Evolutionary conservation across 2,797 vertebrate species (phyloP), one percentile per base, ranked within the genome.

Genomic region (Orientallactaga sibirica): DNA sequence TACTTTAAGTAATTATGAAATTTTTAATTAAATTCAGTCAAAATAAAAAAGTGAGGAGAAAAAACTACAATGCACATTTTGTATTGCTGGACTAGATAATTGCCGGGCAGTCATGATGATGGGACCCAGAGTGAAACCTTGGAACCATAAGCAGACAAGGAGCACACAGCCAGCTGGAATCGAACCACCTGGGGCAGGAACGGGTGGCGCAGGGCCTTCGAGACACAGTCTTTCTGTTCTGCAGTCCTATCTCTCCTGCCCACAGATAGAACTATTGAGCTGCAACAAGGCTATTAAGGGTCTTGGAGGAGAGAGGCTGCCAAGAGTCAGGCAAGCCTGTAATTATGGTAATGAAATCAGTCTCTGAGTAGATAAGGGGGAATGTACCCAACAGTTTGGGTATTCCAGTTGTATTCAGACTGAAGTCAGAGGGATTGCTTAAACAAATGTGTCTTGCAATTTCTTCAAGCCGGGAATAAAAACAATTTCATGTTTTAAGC

Each of bases 401-500:
- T 97, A 89, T 96, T 96, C 79, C 74, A 14, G 88, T 95, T 96
- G 95, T 94, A 83, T 95, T 94, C 94, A 97, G 96, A 90, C 94
- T 78, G 95, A 95, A 96, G 95, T 96, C 96, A 93, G 96, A 97
- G 88, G 1, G 29, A 96, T 96, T 97, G 97, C 95, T 97, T 96
- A 96, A 97, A 97, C 96, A 97, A 95, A 97, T 73, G 74, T 96
- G 96, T 97, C 87, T 88, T 95, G 98, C 97, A 96, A 96, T 96
- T 97, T 97, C 95, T 97, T 94, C 97, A 94, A 96, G 93, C 94
- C 87, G 86, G 95, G 95, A 97, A 97, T 97, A 97, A 98, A 98
- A 97, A 73, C 86, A 95, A 98, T 98, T 98, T 97, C 95, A 96
- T 97, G 94, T 97, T 96, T 97, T 94, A 98, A 98, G 97, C 96